A percentile compares a stretch with the other conserved stretches of the same genome.
phyloP scores from a whole-genome alignment of 2,113 vertebrate genomes.

The Carassius auratus region DNA sequence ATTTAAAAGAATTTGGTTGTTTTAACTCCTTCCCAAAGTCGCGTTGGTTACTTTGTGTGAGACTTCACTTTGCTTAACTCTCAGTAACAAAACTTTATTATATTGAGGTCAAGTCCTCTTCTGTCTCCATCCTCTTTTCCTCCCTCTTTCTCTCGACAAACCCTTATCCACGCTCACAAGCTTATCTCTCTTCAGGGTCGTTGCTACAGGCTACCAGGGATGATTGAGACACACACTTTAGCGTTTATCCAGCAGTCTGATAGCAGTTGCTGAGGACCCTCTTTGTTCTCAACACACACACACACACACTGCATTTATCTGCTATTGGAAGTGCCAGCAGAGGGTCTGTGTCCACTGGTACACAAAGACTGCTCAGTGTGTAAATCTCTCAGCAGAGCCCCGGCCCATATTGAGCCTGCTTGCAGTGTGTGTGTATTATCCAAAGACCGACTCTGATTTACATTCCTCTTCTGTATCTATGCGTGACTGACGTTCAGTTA shows the following conservation, averaged over 20 bases:
- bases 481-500: not conserved
- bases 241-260: conserved; percentile 61
- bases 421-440: conserved; percentile 14
- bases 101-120: conserved; percentile 22
- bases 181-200: conserved; percentile 64
- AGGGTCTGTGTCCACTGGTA: conserved; percentile 27
- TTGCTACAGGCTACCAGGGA: conserved; percentile 57
- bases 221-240: conserved; percentile 62
- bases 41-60: not conserved
- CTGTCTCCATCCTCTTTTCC: not conserved
- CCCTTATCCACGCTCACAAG: not conserved
- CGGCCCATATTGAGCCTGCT: not conserved
- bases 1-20: conserved; percentile 5
- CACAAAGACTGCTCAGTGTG: conserved; percentile 31
- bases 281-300: conserved; percentile 56
- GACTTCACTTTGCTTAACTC: not conserved
- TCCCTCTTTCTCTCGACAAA: not conserved
- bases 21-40: conserved; percentile 13
- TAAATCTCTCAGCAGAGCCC: conserved; percentile 13
- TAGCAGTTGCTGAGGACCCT: conserved; percentile 57
- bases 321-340: conserved; percentile 42
- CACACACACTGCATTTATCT: conserved; percentile 49
- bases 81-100: conserved; percentile 1
- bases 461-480: not conserved
- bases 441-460: conserved; percentile 16